Evolutionary conservation across 2,888 invertebrate species (phyloP).

Genomic region (Nudaria mundana): DNA sequence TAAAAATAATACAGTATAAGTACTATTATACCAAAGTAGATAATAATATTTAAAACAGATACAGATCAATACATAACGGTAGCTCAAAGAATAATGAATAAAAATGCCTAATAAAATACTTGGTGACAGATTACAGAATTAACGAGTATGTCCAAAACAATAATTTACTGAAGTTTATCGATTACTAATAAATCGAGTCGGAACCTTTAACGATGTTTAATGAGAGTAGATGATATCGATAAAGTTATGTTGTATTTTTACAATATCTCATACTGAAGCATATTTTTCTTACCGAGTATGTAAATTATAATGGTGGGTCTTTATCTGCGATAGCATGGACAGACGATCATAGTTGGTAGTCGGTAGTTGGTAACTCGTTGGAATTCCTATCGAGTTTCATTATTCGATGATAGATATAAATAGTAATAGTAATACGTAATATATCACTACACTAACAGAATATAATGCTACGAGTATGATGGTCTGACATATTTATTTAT

Average conservation of each 20-base stretch:
- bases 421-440: no score
- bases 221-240: constrained; percentile 61
- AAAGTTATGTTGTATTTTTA: constrained; percentile 42
- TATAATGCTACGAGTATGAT: no score
- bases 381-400: constrained; percentile 48
- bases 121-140: constrained; percentile 30
- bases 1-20: no score
- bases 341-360: constrained; percentile 43
- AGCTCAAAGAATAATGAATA: constrained; percentile 19
- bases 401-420: no score
- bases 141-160: constrained; percentile 48
- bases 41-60: constrained; percentile 1
- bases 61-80: constrained; percentile 2
- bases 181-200: constrained; percentile 60
- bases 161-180: constrained; percentile 56
- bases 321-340: constrained; percentile 38
- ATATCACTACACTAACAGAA: no score
- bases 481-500: no score
- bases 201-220: constrained; percentile 59
- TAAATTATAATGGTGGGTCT: constrained; percentile 51
- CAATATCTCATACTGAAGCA: constrained; percentile 50
- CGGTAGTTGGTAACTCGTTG: constrained; percentile 38
- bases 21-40: no score
- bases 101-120: constrained; percentile 26
- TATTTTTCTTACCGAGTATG: constrained; percentile 60